Base-by-base conservation (phyloP, 1,140 invertebrate species). In the Drosophila sproati region DNA sequence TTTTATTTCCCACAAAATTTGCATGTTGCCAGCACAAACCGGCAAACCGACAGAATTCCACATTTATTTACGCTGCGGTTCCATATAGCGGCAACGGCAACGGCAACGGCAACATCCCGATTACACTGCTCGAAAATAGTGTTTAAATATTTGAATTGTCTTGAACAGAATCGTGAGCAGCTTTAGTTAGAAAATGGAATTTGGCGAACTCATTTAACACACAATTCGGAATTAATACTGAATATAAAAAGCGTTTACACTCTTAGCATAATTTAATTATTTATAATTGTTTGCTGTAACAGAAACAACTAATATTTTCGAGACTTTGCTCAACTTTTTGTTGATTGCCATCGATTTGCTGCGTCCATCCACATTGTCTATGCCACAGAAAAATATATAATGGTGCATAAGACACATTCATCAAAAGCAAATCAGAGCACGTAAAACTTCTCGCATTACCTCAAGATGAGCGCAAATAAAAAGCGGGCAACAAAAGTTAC, bases 391-490 rank as follows among this genome's bases (percentile, higher is more conserved):
- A 20, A 20, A 20, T 32, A 43, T 60, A 28, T 73, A 28, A 4
- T 20, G 20, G 20, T 20, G 1, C 20, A 20, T 20, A 20, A 20
- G 56, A 20, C 51, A 54, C 78, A 85, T 80, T 72, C 85, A 86
- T 86, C 82, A 86, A 87, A 82, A 82, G 75, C 66, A 73, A 87
- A 86, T 87, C 82, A 87, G 75, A 87, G 62, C 71, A 66, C 82
- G 87, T 82, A 85, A 86, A 86, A 87, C 83, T 82, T 87, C 72
- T 80, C 79, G 82, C 82, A 86, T 86, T 86, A 86, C 81, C 68
- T 79, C 63, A 86, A 87, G 67, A 88, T 79, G 79, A 73, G 79
- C 68, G 60, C 32, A 77, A 77, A 83, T 85, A 83, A 85, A 82
- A 80, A 85, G 62, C 39, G 64, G 66, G 34, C 50, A 7, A 60